Conservation (phyloP, 2,113 vertebrate species). For the Neolamprologus fasciatus region DNA sequence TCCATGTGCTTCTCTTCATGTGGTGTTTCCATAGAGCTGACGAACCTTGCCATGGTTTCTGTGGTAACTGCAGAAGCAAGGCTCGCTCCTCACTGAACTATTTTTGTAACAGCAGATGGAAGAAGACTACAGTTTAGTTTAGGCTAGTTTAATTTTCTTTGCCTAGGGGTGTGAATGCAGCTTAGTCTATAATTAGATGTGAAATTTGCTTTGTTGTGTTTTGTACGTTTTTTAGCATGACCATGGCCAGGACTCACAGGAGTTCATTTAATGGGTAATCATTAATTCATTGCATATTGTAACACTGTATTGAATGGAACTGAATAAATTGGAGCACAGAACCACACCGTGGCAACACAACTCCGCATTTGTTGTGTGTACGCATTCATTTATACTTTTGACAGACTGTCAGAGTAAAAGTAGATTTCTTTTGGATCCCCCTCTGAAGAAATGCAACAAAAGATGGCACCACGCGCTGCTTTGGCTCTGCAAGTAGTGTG, state of each 20-base stretch:
- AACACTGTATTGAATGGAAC: not conserved
- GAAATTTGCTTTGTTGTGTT: not conserved
- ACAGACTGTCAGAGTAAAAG: not conserved
- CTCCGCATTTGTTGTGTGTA: not conserved
- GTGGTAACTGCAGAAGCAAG: not conserved
- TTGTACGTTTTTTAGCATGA: not conserved
- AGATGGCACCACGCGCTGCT: not conserved
- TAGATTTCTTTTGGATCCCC: not conserved
- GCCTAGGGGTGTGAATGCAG: not conserved
- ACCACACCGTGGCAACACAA: not conserved
- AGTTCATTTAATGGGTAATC: not conserved
- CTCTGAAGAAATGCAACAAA: slow-evolving; percentile 18
- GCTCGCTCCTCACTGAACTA: not conserved
- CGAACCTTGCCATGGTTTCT: not conserved
- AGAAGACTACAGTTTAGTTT: not conserved
- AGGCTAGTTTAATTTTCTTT: not conserved
- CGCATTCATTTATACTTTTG: not conserved
- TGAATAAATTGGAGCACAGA: not conserved
- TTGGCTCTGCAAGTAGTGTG: not conserved
- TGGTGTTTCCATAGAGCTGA: not conserved
- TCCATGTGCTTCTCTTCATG: not conserved
- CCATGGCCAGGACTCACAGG: not conserved
- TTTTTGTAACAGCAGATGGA: not conserved
- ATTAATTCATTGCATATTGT: not conserved
- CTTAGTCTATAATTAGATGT: not conserved